A percentile compares a stretch with the other conserved stretches of the same genome.
phyloP scores from a whole-genome alignment of 2,113 vertebrate genomes.

The Neomonachus schauinslandi region DNA sequence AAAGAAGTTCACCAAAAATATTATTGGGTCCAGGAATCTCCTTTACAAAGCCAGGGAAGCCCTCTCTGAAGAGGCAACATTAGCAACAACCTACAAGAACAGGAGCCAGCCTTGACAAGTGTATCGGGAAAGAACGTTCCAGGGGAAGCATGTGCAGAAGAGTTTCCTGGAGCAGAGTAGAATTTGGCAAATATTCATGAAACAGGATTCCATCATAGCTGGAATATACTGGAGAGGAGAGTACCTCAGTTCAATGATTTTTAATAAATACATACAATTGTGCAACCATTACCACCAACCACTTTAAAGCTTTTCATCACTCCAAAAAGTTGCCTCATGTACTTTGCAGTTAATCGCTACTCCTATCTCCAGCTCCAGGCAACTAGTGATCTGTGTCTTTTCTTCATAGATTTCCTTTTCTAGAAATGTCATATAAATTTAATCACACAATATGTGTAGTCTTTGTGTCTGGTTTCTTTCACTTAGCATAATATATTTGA shows the following conservation, averaged over 20 bases:
- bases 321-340: neutral
- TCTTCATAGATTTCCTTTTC: neutral
- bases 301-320: neutral
- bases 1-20: neutral
- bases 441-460: neutral
- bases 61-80: neutral
- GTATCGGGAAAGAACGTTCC: neutral
- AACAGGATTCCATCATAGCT: neutral
- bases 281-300: neutral
- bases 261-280: neutral
- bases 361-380: neutral
- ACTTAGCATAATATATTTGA: neutral
- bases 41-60: neutral
- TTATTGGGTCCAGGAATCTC: neutral
- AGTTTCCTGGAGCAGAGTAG: neutral
- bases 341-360: neutral
- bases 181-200: neutral
- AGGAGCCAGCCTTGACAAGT: neutral
- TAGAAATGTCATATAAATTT: neutral
- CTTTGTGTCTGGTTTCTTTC: neutral
- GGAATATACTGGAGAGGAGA: neutral
- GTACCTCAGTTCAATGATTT: neutral
- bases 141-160: neutral
- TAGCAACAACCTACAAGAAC: neutral
- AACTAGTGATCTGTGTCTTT: neutral